These are phyloP conservation scores for Alouatta caraya DNA, from an alignment of 2,797 vertebrate genomes.

Conservation along the genomic window DNA sequence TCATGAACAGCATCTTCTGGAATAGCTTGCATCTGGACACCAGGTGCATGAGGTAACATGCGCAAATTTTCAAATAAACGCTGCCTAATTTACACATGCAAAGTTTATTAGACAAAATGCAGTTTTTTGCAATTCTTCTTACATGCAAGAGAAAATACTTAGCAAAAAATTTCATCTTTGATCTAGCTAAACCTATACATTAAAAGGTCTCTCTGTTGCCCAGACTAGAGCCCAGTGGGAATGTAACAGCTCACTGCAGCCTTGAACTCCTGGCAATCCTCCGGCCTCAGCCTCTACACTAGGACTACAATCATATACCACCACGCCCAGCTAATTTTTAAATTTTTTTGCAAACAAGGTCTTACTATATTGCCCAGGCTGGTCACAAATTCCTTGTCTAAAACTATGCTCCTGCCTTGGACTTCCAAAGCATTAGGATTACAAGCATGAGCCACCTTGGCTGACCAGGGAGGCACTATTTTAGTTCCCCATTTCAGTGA, in stretches of 20 bases:
- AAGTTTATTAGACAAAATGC: conserved; percentile 42
- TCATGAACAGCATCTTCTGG: conserved; percentile 93
- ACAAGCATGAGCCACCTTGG: not conserved
- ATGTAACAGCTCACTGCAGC: not conserved
- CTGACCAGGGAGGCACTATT: not conserved
- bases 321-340: not conserved
- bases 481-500: not conserved
- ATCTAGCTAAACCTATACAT: not conserved
- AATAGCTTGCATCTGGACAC: conserved; percentile 95
- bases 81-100: conserved; percentile 83
- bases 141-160: not conserved
- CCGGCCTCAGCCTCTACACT: not conserved
- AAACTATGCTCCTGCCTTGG: not conserved
- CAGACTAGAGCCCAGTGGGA: not conserved
- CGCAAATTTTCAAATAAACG: conserved; percentile 95
- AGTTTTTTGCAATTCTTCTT: not conserved
- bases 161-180: not conserved
- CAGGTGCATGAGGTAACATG: conserved; percentile 95
- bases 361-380: not conserved
- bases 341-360: not conserved
- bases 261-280: not conserved
- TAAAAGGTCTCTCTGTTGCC: not conserved
- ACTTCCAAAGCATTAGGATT: not conserved
- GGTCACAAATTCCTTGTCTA: not conserved
- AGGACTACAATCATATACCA: not conserved